Conservation (phyloP, 30 jellyfish, hydroid and myxozoan species). For the Turritopsis dohrnii region DNA sequence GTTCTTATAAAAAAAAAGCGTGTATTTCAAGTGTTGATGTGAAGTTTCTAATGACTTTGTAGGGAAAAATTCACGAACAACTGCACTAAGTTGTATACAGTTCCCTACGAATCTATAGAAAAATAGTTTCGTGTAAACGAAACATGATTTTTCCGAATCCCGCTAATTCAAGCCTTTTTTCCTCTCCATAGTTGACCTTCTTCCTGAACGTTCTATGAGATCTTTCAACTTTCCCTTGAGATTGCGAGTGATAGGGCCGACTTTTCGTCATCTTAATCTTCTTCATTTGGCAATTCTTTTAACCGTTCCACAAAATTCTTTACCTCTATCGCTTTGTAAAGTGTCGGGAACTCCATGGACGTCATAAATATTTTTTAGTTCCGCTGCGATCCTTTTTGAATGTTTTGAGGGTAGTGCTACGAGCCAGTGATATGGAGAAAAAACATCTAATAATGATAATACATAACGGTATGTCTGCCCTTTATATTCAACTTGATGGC, state of each 20-base stretch:
- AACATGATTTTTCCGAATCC: too few species aligned
- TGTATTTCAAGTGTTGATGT: too few species aligned
- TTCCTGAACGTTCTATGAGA: slow-evolving; percentile 12
- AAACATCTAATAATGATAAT: slow-evolving; percentile 4
- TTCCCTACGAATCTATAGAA: too few species aligned
- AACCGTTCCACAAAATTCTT: slow-evolving; percentile 11
- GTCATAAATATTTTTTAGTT: neutral
- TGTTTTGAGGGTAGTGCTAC: slow-evolving; percentile 7
- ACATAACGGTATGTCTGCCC: slow-evolving; percentile 6
- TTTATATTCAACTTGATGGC: neutral
- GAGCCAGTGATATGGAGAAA: slow-evolving; percentile 21
- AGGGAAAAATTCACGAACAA: too few species aligned
- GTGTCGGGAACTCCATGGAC: slow-evolving; percentile 12
- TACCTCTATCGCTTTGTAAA: slow-evolving; percentile 7
- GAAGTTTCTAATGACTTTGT: too few species aligned
- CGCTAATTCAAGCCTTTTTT: too few species aligned
- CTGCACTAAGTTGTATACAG: too few species aligned
- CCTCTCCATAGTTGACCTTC: slow-evolving; percentile 3
- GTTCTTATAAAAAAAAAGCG: too few species aligned
- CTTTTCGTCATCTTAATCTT: neutral
- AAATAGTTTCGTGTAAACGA: too few species aligned
- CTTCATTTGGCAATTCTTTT: neutral
- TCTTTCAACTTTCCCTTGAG: slow-evolving; percentile 20
- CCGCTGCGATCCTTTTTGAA: neutral
- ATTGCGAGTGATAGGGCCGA: slow-evolving; percentile 11